These are phyloP conservation scores for Drosophila borborema DNA, from an alignment of 2,888 invertebrate species.

Conservation along the genomic window DNA sequence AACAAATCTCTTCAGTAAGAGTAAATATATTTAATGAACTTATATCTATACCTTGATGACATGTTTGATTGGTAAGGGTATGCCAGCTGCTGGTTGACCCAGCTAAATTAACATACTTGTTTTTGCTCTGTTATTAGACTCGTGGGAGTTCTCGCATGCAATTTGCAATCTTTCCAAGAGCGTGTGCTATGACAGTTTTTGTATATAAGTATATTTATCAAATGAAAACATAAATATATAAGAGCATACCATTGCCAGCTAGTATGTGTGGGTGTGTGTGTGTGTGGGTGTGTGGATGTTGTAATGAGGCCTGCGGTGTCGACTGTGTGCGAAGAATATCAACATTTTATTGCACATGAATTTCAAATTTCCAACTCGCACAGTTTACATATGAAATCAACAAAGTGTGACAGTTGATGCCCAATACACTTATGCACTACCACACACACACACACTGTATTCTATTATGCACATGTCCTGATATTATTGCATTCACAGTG, in stretches of 20 bases:
- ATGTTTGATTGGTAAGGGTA: conserved; percentile 27
- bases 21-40: background rate
- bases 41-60: too few relatives aligned
- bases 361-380: conserved; percentile 48
- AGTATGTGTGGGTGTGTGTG: background rate
- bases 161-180: conserved; percentile 66
- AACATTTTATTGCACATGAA: conserved; percentile 65
- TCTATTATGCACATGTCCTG: conserved; percentile 26
- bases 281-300: conserved; percentile 13
- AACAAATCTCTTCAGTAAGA: background rate
- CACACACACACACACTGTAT: conserved; percentile 6
- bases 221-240: conserved; percentile 61
- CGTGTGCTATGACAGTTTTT: conserved; percentile 58
- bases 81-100: background rate
- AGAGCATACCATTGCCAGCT: conserved; percentile 21
- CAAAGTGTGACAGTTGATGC: conserved; percentile 48
- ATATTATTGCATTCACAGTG: conserved; percentile 42
- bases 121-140: conserved; percentile 67
- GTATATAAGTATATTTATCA: conserved; percentile 65
- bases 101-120: conserved; percentile 20
- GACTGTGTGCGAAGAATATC: conserved; percentile 37
- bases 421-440: conserved; percentile 16
- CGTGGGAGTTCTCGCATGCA: conserved; percentile 65
- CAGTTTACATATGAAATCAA: conserved; percentile 47
- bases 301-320: conserved; percentile 49